phyloP scores from a whole-genome alignment of 2,888 invertebrate species.

The Lapara coniferarum region DNA sequence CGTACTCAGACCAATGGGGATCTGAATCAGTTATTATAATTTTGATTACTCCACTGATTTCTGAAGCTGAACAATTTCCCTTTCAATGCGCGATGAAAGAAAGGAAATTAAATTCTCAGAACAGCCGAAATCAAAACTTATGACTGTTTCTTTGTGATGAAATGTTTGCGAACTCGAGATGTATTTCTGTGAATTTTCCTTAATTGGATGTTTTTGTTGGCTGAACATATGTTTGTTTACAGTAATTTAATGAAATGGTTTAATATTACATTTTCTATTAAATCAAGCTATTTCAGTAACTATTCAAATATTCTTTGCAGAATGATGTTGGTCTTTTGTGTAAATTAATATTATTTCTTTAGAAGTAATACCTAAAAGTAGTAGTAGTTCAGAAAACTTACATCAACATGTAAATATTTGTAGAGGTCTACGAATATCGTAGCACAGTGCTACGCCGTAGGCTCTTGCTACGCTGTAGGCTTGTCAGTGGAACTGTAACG shows the following conservation, averaged over 20 bases:
- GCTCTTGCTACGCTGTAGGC: background rate
- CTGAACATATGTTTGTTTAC: background rate
- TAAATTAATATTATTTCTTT: no score
- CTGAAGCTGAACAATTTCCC: conserved; percentile 36
- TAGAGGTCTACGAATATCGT: background rate
- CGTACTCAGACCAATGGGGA: conserved; percentile 40
- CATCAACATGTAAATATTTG: background rate
- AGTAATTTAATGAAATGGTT: background rate
- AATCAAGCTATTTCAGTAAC: background rate
- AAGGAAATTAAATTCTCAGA: conserved; percentile 22
- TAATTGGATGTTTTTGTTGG: conserved; percentile 16
- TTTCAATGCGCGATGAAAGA: conserved; percentile 14
- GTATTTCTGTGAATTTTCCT: background rate
- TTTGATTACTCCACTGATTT: conserved; percentile 65
- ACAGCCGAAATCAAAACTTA: conserved; percentile 21
- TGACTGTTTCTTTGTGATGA: conserved; percentile 14
- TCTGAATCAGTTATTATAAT: conserved; percentile 67
- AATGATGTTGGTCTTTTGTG: no score
- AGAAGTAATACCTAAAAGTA: no score
- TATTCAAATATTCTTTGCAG: no score
- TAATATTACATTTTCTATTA: background rate
- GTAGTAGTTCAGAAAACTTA: background rate
- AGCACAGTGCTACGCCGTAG: conserved; percentile 18
- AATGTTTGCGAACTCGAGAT: background rate
- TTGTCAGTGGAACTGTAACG: background rate